Evolutionary conservation across 2,888 invertebrate species (phyloP), one percentile per base, ranked within the genome.

Genomic region (Sisyra nigra): DNA sequence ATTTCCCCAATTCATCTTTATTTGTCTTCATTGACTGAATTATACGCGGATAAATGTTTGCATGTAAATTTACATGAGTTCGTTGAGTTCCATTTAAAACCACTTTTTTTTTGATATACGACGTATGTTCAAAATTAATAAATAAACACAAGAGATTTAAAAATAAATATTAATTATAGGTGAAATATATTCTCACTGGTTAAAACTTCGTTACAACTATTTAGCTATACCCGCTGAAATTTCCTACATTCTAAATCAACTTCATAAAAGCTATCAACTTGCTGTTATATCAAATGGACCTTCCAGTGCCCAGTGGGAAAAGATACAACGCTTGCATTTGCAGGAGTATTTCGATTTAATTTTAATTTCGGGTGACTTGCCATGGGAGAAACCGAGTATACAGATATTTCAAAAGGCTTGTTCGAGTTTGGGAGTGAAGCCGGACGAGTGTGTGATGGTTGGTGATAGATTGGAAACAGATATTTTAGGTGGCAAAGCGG

Each of bases 391-490:
- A 61, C 88, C 88, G 1, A 74, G 84, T 58, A 72, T 78, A 50
- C 72, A 78, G 57, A 87, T 88, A 61, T 88, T 88, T 63, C 70
- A 79, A 50, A 77, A 82, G 53, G 87, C 86, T 24, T 87, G 85
- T 64, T 74, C 76, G 55, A 71, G 72, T 57, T 72, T 89, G 45
- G 72, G 74, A 49, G 81, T 88, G 14, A 70, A 76, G 56, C 81
- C 87, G 1, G 65, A 71, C 44, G 72, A 76, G 50, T 87, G 86
- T 63, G 70, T 85, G 53, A 88, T 89, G 86, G 78, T 87, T 55
- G 88, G 88, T 38, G 89, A 89, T 59, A 86, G 85, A 59, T 63
- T 88, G 51, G 86, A 87, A 60, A 87, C 88, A 31, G 89, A 89
- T 61, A 86, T 89, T 54, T 72, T 78, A 74, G 88, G 87, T 47